A percentile compares a stretch with the other conserved stretches of the same genome.
These are phyloP conservation scores for Colistium nudipinnis DNA, from an alignment of 2,113 vertebrate species.

Conservation along the genomic window DNA sequence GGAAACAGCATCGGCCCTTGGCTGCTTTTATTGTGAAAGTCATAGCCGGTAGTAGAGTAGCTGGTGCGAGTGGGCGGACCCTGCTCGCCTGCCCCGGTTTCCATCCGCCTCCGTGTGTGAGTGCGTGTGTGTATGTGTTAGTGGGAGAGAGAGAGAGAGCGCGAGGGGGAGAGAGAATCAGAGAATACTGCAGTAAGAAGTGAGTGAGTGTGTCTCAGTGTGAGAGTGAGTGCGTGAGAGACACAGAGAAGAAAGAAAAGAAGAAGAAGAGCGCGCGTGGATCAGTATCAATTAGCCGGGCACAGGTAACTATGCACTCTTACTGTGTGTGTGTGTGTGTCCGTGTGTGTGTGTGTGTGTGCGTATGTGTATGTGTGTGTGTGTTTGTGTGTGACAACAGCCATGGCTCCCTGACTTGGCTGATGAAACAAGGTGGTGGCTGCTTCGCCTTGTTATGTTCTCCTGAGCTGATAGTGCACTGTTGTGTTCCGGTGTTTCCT, in stretches of 20 bases:
- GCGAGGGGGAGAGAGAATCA: no score
- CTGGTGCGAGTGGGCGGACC: constrained; percentile 68
- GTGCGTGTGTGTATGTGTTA: background rate
- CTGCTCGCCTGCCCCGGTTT: constrained; percentile 64
- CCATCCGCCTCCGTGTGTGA: constrained; percentile 57
- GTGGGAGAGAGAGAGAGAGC: constrained; percentile 24
- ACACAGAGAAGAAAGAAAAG: constrained; percentile 28
- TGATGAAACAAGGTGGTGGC: constrained; percentile 57
- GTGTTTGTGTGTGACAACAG: no score
- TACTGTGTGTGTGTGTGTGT: no score
- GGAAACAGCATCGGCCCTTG: background rate
- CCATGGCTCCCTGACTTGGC: constrained; percentile 47
- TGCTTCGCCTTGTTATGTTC: constrained; percentile 17
- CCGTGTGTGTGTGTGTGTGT: no score
- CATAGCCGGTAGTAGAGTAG: background rate
- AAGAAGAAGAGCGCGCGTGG: constrained; percentile 20
- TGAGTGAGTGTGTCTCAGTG: constrained; percentile 5
- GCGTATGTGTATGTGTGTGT: no score
- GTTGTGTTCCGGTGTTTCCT: constrained; percentile 25
- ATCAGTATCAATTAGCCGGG: constrained; percentile 19
- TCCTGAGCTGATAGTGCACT: background rate
- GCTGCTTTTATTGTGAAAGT: constrained; percentile 60
- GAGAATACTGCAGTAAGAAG: constrained; percentile 75
- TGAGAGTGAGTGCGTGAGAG: constrained; percentile 20
- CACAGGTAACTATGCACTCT: constrained; percentile 60